phyloP scores from a whole-genome alignment of 2,797 vertebrate species.

The Alauda arvensis region DNA sequence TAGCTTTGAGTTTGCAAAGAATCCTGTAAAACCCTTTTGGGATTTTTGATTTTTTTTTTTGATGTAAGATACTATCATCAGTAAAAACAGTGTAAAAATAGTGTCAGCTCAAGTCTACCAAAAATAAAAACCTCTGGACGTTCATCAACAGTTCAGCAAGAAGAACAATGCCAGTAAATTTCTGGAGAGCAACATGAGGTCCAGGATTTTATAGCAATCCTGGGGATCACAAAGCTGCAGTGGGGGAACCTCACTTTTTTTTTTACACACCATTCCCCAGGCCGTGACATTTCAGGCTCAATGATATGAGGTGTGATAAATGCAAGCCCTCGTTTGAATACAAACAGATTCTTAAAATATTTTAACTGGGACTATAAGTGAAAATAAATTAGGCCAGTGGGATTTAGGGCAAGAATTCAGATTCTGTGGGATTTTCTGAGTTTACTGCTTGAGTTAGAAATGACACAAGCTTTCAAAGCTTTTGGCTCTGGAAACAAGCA shows the following conservation, averaged over 20 bases:
- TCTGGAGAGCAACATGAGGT: slow-evolving; percentile 47
- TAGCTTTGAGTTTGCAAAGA: neutral
- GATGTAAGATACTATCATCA: neutral
- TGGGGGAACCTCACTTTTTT: slow-evolving; percentile 49
- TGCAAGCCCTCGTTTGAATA: slow-evolving; percentile 70
- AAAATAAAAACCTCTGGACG: neutral
- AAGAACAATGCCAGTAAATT: slow-evolving; percentile 62
- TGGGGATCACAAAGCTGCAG: slow-evolving; percentile 39
- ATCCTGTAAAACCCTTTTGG: neutral
- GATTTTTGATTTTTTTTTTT: neutral
- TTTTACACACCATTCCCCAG: slow-evolving; percentile 55
- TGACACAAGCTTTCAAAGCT: slow-evolving; percentile 23
- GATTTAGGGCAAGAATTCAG: slow-evolving; percentile 56
- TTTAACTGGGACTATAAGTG: slow-evolving; percentile 69
- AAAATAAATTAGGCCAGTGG: slow-evolving; percentile 70
- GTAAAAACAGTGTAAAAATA: neutral
- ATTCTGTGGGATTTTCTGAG: slow-evolving; percentile 59
- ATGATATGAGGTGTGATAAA: slow-evolving; percentile 77
- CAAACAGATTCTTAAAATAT: slow-evolving; percentile 79
- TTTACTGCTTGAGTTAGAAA: slow-evolving; percentile 32
- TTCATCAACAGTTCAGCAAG: slow-evolving; percentile 22
- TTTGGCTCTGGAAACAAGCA: slow-evolving; percentile 32
- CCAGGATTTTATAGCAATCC: slow-evolving; percentile 53
- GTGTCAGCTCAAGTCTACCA: neutral
- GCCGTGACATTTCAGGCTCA: slow-evolving; percentile 49